phyloP scores from a whole-genome alignment of 2,113 vertebrate genomes.

The Ictalurus punctatus region DNA sequence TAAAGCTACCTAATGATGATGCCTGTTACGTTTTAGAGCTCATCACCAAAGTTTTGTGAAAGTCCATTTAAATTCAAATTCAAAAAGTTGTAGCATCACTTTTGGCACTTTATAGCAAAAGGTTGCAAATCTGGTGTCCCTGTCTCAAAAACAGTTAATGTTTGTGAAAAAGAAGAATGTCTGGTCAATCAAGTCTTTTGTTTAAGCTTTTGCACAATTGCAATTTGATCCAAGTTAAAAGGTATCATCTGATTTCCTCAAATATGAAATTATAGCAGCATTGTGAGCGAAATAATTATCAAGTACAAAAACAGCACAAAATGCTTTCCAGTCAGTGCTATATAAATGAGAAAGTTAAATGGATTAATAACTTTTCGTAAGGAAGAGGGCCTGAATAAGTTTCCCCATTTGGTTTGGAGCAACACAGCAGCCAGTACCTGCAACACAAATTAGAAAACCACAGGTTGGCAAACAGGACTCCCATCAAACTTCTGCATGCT shows the following conservation, averaged over 20 bases:
- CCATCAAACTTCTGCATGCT: slow-evolving; percentile 18
- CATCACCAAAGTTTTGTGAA: too few relatives aligned
- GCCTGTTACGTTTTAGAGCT: too few relatives aligned
- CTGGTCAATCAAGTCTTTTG: too few relatives aligned
- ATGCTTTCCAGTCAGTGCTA: background rate
- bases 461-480: background rate
- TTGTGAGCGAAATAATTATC: background rate
- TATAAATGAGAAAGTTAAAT: background rate
- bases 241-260: background rate
- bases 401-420: background rate
- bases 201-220: background rate
- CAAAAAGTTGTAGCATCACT: too few relatives aligned
- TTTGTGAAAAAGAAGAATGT: background rate
- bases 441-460: slow-evolving; percentile 19
- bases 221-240: background rate
- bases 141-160: background rate
- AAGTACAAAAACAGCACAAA: background rate
- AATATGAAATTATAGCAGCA: background rate
- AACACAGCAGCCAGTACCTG: slow-evolving; percentile 27
- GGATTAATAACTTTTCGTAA: slow-evolving; percentile 43
- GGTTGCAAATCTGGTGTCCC: too few relatives aligned
- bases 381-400: slow-evolving; percentile 30
- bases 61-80: too few relatives aligned
- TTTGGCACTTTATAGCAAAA: too few relatives aligned
- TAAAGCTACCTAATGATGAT: too few relatives aligned